A percentile compares a stretch with the other conserved stretches of the same genome.
These are phyloP conservation scores for Pelecanus crispus DNA, from an alignment of 2,113 vertebrate genomes.

Conservation along the genomic window DNA sequence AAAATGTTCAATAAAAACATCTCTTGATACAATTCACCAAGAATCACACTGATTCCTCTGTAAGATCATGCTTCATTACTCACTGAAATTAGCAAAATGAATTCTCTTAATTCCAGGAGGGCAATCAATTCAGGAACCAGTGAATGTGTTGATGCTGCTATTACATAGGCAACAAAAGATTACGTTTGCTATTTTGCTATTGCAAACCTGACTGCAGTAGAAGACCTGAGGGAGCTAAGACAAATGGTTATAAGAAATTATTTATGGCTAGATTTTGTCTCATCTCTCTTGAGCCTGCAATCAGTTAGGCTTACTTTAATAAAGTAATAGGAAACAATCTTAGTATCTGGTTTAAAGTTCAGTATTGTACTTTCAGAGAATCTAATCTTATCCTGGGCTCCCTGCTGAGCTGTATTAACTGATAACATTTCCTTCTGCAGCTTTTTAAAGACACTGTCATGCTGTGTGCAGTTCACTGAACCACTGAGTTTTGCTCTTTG, in stretches of 20 bases:
- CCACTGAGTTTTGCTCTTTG: neutral
- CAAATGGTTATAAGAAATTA: neutral
- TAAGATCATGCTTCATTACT: neutral
- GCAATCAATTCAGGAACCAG: neutral
- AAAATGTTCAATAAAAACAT: neutral
- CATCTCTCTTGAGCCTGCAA: neutral
- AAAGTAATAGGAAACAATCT: neutral
- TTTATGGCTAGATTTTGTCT: neutral
- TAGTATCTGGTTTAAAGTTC: neutral
- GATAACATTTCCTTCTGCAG: neutral
- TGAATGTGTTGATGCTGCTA: neutral
- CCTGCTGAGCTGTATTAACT: neutral
- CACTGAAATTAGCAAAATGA: neutral
- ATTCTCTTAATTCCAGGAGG: neutral
- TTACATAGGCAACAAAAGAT: neutral
- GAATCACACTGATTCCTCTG: neutral
- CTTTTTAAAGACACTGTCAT: neutral
- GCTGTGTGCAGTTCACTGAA: neutral
- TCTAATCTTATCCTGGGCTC: neutral
- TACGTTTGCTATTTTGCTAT: neutral
- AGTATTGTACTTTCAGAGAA: neutral
- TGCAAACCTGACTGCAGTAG: neutral
- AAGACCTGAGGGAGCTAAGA: neutral
- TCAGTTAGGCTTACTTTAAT: neutral
- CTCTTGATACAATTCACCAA: neutral